Base-by-base conservation (phyloP, 2,888 invertebrate species). In the Tetranychus piercei region DNA sequence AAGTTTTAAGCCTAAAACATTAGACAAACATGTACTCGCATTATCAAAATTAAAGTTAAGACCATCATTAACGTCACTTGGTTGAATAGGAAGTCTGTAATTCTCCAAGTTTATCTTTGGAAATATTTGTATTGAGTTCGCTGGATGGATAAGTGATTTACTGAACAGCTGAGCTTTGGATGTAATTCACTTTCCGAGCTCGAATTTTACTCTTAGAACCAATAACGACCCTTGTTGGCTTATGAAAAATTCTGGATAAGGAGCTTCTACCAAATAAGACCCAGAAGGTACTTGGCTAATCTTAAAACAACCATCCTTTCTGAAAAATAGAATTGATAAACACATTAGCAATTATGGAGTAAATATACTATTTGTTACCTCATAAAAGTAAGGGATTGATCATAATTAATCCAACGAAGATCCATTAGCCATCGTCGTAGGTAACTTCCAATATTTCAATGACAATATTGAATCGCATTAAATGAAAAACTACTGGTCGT, bases 1-100 rank as follows among this genome's bases (percentile, higher is more conserved):
- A 34, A 34, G 34, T 3, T 34, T 34, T 34, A 0, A 3, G 5
- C 3, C 34, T 3, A 5, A 34, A 34, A 34, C 34, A 34, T 34
- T 34, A 34, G 34, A 34, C 34, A 34, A 34, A 5, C 34, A 34
- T 3, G 34, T 34, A 34, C 34, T 34, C 34, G 34, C 34, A 5
- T 3, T 79, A 97, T 90, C 6, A 96, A 84, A 6, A 95, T 81
- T 45, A 96, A 84, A 0, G 96, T 96, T 78, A 96, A 82, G 34
- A 96, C 88, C 95, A 96, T 97, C 91, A 96, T 96, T 77, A 97
- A 86, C 6, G 96, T 91, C 95, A 96, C 96, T 2, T 96, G 96
- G 82, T 92, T 95, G 83, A 95, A 91, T 55, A 99, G 83, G 83
- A 97, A 91, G 84, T 99, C 97, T 0, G 95, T 95, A 15, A 96